Base-by-base conservation (phyloP, 2,888 invertebrate genomes). In the Agapostemon virescens region DNA sequence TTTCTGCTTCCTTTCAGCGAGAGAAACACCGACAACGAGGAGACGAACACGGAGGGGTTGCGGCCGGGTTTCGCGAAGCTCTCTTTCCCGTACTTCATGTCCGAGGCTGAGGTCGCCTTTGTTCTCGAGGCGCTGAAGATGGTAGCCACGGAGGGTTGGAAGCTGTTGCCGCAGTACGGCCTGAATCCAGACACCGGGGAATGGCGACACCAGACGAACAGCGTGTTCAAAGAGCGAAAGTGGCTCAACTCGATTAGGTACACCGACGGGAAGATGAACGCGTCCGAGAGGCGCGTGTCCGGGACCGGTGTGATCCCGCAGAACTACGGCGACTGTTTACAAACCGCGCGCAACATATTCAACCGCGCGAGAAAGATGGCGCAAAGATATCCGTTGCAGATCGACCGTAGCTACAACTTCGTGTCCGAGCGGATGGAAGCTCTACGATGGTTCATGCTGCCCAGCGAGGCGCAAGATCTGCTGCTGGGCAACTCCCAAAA, bases 101-200 rank as follows among this genome's bases (percentile, higher is more conserved):
- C 95, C 30, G 97, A 97, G 85, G 93, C 95, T 67, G 97, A 97
- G 91, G 93, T 97, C 30, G 96, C 96, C 0, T 98, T 97, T 91
- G 95, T 98, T 3, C 93, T 98, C 85, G 96, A 97, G 92, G 97
- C 97, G 0, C 93, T 98, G 26, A 96, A 96, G 92, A 96, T 97
- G 95, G 97, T 98, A 0, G 97, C 98, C 0, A 96, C 97, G 5
- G 96, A 97, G 93, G 98, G 96, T 0, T 98, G 98, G 97, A 97
- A 97, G 90, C 94, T 98, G 61, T 92, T 98, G 72, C 98, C 98
- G 0, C 96, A 97, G 92, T 98, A 98, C 91, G 94, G 96, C 15
- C 95, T 97, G n/a, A 97, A 98, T 90, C 95, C 96, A 7, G 96
- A 97, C 90, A 97, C 97, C 0, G 98, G 97, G 0, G 97, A 98